Base-by-base conservation (phyloP, 2,797 vertebrate genomes). In the Takifugu ocellatus region DNA sequence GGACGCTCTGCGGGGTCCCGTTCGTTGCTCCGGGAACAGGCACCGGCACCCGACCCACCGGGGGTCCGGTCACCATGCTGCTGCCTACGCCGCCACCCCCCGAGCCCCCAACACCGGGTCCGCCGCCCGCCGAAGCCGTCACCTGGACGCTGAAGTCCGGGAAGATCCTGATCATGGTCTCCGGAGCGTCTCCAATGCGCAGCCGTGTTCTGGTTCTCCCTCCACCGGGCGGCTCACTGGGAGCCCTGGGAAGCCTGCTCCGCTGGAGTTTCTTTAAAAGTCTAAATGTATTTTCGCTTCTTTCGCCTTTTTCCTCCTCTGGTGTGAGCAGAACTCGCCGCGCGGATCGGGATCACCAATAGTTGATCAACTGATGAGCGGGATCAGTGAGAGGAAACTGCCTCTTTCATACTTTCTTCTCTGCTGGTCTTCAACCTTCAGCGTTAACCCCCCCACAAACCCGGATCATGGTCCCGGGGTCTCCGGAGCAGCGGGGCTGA, bases 121-220 rank as follows among this genome's bases (percentile, higher is more conserved):
- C 91, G 61, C 91, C 93, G 69, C 92, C 92, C 75, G 92, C 93
- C 67, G 94, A 93, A 61, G 94, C 93, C 87, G 94, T 96, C 93
- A 97, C 96, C 92, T 98, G 96, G 89, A 98, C 94, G 90, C 95
- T 97, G 94, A 98, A 98, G 93, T 98, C 95, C 93, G 96, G 96
- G 93, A 98, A 98, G 92, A 97, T 88, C 79, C 86, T 83, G 81
- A 88, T 88, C 86, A 88, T 88, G 62, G 66, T 81, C 60, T 73
- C 70, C 75, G 63, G 69, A 52, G 2, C 17, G 49, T 51, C 25
- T 63, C 49, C 55, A 63, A 17, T 59, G 71, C 73, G 73, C 75
- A 65, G 51, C 50, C 16, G 68, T 31, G 36, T 64, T 33, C 75
- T 59, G 11, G 25, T 66, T 49, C 8, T 21, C 44, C 44, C 4